Evolutionary conservation across 2,888 invertebrate genomes (phyloP), one percentile per base, ranked within the genome.

Genomic region (Hypselothyrea guttata): DNA sequence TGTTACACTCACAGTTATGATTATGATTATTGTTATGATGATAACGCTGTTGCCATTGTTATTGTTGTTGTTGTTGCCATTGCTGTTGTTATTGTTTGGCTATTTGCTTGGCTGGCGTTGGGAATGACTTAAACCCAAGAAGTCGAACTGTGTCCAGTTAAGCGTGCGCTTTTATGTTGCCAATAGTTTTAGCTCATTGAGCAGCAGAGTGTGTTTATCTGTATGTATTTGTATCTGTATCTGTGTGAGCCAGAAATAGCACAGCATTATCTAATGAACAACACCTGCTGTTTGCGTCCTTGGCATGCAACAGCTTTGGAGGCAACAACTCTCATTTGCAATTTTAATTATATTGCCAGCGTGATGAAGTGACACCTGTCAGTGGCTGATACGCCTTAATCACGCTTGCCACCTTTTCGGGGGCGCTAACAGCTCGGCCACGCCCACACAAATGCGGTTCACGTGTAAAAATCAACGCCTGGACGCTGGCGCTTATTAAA

Each of bases 1-100:
- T 55, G 61, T 61, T 65, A 82, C 70, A 70, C 61, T 79, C 53
- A 66, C 76, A 64, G 65, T 83, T 85, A 81, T 85, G 71, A 53
- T 75, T 73, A 71, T 75, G 58, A 71, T 71, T 81, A 84, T 83
- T 81, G 84, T 78, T 68, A 75, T 83, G 65, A 65, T 84, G 78
- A 70, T 82, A 75, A 71, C 73, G 62, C 55, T 67, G 51, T 62
- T 62, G 62, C 12, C 31, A 34, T 46, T 65, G 59, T 42, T 37
- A 28, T 46, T 48, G 45, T 31, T 27, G 18, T 16, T 42, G 40
- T 38, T 54, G 47, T 7, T 47, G 46, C n/a, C 38, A 46, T 37
- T 55, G 37, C 38, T 34, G 27, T 13, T 53, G 53, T 58, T 68
- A 69, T 69, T 71, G 63, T 60, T 63, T 57, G 56, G 52, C 64